Evolutionary conservation across 2,797 vertebrate genomes (phyloP), one percentile per base, ranked within the genome.

Genomic region (Pantherophis vulpinus): DNA sequence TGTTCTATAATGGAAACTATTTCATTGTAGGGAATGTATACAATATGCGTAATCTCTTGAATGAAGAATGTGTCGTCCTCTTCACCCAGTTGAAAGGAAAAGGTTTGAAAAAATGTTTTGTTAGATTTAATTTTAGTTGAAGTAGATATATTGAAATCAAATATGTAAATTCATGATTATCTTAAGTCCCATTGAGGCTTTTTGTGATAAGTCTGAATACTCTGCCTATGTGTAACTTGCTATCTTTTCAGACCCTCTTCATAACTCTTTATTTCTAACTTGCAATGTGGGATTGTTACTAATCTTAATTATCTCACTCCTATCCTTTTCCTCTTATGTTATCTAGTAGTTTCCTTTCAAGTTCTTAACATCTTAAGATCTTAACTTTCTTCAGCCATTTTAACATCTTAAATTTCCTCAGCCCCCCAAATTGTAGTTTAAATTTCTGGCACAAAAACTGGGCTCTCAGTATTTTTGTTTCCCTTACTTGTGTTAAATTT

Each of bases 61-160:
- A 98, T 5, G 93, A 97, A 90, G 97, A 97, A 59, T 97, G 97
- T 63, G 23, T 98, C 95, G 96, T 98, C 94, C 14, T 97, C 93
- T 98, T 98, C 96, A 98, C 97, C 8, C 98, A 98, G 20, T 95
- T 98, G 93, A 98, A 98, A 96, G 96, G 94, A 96, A 88, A 95
- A 95, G 88, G 92, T 95, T 95, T 37, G 96, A 25, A 86, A 94
- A 90, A 96, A 90, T 87, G 83, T 89, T 14, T 42, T 11, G 3
- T 86, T 59, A 42, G 56, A 86, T 59, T 42, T 37, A 51, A 8
- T 58, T 9, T 66, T 51, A 66, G 47, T 13, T 58, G 20, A n/a
- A 54, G 16, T 59, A 37, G n/a, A 37, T 32, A 9, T 32, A 88
- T 37, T 88, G 55, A 59, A 87, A 58, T 58, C 86, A 87, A 54